phyloP scores from a whole-genome alignment of 37 sponge, comb jelly and placozoan species.

The Amphimedon queenslandica region DNA sequence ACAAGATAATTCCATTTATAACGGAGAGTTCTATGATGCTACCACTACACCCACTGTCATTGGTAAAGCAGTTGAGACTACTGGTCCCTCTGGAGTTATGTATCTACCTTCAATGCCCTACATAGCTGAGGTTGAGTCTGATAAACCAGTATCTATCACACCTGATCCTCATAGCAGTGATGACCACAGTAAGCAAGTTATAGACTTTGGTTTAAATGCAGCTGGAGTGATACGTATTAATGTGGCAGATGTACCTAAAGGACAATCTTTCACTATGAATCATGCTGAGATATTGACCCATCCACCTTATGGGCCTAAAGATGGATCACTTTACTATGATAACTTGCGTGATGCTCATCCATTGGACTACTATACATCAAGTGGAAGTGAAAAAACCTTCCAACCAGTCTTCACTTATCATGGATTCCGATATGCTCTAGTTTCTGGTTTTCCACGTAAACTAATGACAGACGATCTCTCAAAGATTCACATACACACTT shows the following conservation, averaged over 20 bases:
- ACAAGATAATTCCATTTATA: slow-evolving; percentile 34
- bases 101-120: slow-evolving; percentile 27
- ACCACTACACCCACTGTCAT: not conserved
- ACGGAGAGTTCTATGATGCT: slow-evolving; percentile 43
- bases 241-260: not conserved
- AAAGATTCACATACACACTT: slow-evolving; percentile 21
- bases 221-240: slow-evolving; percentile 44
- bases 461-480: slow-evolving; percentile 33
- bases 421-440: slow-evolving; percentile 65
- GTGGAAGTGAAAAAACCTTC: slow-evolving; percentile 5
- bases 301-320: slow-evolving; percentile 42
- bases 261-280: slow-evolving; percentile 4
- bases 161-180: not conserved
- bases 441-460: slow-evolving; percentile 27
- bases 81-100: slow-evolving; percentile 34
- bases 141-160: slow-evolving; percentile 21
- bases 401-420: slow-evolving; percentile 68
- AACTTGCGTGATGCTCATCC: slow-evolving; percentile 40
- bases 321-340: slow-evolving; percentile 55
- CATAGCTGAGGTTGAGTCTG: slow-evolving; percentile 12
- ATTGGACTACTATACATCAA: slow-evolving; percentile 33
- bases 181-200: slow-evolving; percentile 32
- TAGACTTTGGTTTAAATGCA: slow-evolving; percentile 53
- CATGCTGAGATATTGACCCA: slow-evolving; percentile 61
- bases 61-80: slow-evolving; percentile 17